A percentile compares a stretch with the other conserved stretches of the same genome.
Conservation (phyloP, 2,888 invertebrate genomes). For the Apotomis turbidana region DNA sequence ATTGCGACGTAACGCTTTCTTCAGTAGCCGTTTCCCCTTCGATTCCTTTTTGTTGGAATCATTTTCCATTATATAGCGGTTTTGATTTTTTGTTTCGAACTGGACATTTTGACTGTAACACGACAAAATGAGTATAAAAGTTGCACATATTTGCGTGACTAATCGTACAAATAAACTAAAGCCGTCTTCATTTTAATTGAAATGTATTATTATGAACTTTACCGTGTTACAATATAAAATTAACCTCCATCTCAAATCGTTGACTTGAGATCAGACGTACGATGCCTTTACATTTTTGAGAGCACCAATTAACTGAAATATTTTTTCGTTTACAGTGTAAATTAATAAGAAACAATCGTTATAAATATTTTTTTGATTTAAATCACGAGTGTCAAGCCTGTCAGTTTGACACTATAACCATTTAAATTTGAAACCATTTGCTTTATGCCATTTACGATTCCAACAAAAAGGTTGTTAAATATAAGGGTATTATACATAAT, state of each 20-base stretch:
- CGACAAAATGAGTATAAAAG: constrained; percentile 11
- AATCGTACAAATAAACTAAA: neutral
- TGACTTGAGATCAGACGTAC: constrained; percentile 58
- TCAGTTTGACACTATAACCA: constrained; percentile 49
- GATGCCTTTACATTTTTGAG: constrained; percentile 62
- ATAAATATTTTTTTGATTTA: constrained; percentile 50
- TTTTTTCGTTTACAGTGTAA: constrained; percentile 47
- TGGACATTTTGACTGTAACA: constrained; percentile 70
- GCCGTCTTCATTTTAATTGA: neutral
- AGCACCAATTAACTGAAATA: constrained; percentile 46
- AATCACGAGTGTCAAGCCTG: constrained; percentile 50
- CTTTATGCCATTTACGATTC: constrained; percentile 18
- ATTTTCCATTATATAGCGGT: constrained; percentile 75
- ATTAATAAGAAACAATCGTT: constrained; percentile 49
- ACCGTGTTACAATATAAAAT: constrained; percentile 56
- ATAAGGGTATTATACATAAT: neutral
- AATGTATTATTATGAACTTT: neutral
- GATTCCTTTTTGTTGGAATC: constrained; percentile 79
- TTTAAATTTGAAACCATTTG: constrained; percentile 52
- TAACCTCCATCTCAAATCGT: constrained; percentile 65
- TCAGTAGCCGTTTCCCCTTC: constrained; percentile 76
- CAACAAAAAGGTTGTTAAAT: constrained; percentile 3
- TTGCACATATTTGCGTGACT: neutral
- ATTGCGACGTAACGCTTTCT: constrained; percentile 72
- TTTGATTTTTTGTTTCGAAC: constrained; percentile 56